Evolutionary conservation across 2,113 vertebrate genomes (phyloP), one percentile per base, ranked within the genome.

Genomic region (Cololabis saira): DNA sequence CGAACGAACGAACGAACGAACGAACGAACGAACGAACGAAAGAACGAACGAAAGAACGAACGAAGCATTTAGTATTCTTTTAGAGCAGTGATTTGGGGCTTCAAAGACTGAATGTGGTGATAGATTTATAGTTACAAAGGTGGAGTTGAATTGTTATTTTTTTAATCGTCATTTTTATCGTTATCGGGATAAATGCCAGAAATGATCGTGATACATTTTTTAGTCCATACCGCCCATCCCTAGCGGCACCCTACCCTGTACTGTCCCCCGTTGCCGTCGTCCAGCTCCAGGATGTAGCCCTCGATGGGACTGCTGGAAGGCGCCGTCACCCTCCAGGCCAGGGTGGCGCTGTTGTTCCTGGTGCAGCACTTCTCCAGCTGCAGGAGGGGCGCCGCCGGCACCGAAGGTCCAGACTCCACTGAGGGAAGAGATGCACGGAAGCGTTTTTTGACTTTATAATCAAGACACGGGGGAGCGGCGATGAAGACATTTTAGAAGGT

Each of bases 341-440:
- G 83, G 0, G 97, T 99, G 89, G 96, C 96, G 0, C 96, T 98
- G 93, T 99, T 99, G 90, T 99, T 97, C 18, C 95, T 90, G 51
- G 95, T 96, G 79, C 97, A 97, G 80, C 97, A 99, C 80, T 98
- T 98, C 87, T 99, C 97, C 86, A 99, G 91, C 92, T 99, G 97
- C 83, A 99, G 92, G 40, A 99, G 83, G 2, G 97, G 98, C 10
- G 94, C 89, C 0, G 93, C 90, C 0, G 97, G 98, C 76, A 96
- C 97, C 79, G 91, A 75, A 64, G 87, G 75, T 30, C 91, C 70
- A 12, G 91, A 84, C 86, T 94, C 94, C 82, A 83, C 81, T 87
- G 76, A 70, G 71, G 42, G 60, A 45, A 30, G 13, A 30, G 45
- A 37, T 3, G 16, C 21, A 55, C 43, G 15, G 12, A 55, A 52